A percentile compares a stretch with the other conserved stretches of the same genome.
phyloP scores from a whole-genome alignment of 1,140 invertebrate species.

The Hyles vespertilio region DNA sequence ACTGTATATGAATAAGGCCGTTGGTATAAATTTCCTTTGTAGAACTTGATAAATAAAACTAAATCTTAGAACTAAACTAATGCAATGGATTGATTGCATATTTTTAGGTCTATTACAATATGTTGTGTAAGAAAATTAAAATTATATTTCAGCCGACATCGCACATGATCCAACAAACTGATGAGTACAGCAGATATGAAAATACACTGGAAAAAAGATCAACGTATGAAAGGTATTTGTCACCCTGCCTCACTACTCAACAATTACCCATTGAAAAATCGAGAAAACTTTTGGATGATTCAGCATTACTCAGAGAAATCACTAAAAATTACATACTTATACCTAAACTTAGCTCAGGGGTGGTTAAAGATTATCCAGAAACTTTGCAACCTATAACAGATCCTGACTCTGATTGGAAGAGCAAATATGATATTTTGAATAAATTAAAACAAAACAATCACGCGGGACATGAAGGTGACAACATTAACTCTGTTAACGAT shows the following conservation, averaged over 20 bases:
- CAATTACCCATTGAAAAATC: background rate
- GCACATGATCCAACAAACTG: background rate
- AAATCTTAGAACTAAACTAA: too few species aligned
- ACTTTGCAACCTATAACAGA: slow-evolving; percentile 11
- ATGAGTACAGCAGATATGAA: background rate
- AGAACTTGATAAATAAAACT: too few species aligned
- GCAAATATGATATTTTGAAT: slow-evolving; percentile 62
- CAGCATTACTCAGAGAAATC: slow-evolving; percentile 47
- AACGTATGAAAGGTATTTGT: background rate
- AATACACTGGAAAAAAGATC: background rate
- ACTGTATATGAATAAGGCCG: too few species aligned
- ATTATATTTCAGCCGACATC: background rate
- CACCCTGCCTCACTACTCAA: too few species aligned
- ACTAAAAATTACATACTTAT: slow-evolving; percentile 64
- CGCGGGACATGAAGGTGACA: slow-evolving; percentile 9
- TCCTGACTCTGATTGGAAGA: slow-evolving; percentile 52
- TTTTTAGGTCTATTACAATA: too few species aligned
- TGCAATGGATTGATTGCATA: too few species aligned
- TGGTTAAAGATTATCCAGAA: background rate
- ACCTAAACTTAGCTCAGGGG: slow-evolving; percentile 35
- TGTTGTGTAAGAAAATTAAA: background rate
- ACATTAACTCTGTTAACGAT: background rate
- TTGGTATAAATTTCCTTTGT: too few species aligned
- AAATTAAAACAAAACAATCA: slow-evolving; percentile 54
- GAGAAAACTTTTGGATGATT: slow-evolving; percentile 27